Evolutionary conservation across 2,113 vertebrate genomes (phyloP).

Genomic region (Engystomops pustulosus): DNA sequence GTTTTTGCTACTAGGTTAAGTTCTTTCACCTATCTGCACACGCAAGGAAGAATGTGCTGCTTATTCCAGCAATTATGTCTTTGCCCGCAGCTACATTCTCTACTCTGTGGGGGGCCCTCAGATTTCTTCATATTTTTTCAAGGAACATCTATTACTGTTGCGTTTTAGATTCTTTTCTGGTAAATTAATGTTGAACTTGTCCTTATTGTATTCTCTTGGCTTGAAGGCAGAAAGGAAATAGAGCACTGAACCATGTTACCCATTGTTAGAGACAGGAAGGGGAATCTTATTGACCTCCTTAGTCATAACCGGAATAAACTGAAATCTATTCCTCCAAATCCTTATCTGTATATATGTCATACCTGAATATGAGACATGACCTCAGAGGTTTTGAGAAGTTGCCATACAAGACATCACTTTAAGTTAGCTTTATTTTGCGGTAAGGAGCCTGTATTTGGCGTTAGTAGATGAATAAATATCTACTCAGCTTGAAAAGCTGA

Average conservation of each 20-base stretch:
- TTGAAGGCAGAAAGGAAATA: background rate
- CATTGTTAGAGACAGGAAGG: background rate
- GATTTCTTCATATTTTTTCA: constrained; percentile 1
- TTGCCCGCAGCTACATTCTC: constrained; percentile 43
- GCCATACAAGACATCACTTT: background rate
- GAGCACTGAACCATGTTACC: background rate
- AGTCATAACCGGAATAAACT: background rate
- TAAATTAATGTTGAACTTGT: background rate
- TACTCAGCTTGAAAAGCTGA: too few species aligned
- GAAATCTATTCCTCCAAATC: too few species aligned
- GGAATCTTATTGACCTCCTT: background rate
- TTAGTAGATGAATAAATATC: background rate
- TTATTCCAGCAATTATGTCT: constrained; percentile 17
- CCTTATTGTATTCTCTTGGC: background rate
- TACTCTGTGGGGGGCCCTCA: constrained; percentile 9
- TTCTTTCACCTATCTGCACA: constrained; percentile 43
- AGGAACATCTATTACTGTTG: constrained; percentile 45
- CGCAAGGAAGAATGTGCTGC: constrained; percentile 34
- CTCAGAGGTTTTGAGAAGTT: background rate
- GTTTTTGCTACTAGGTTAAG: constrained; percentile 40
- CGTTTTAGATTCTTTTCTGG: constrained; percentile 26
- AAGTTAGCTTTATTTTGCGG: background rate
- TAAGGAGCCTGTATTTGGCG: background rate
- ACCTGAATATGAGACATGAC: background rate
- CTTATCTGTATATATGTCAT: background rate